A percentile compares a stretch with the other conserved stretches of the same genome.
Conservation (phyloP, 2,113 vertebrate genomes). For the Megaleporinus macrocephalus region DNA sequence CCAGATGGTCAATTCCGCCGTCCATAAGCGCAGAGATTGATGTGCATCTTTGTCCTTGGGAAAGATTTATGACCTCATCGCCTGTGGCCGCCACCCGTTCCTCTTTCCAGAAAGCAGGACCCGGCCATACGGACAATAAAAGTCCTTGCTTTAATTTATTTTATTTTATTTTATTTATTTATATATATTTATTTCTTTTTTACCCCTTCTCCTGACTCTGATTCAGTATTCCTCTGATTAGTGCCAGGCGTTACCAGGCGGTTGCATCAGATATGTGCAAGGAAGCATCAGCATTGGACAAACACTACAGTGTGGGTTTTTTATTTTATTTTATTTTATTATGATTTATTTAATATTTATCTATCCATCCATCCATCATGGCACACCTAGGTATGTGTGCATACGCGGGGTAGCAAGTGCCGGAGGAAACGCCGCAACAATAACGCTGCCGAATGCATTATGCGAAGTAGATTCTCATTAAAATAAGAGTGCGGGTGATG, state of each 20-base stretch:
- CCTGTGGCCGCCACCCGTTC: not conserved
- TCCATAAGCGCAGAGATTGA: conserved; percentile 45
- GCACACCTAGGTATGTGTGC: not conserved
- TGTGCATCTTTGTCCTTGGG: conserved; percentile 50
- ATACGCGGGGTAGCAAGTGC: not conserved
- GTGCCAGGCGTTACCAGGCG: conserved; percentile 44
- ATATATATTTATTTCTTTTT: not conserved
- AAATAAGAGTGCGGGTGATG: conserved; percentile 37
- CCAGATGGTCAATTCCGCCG: conserved; percentile 50
- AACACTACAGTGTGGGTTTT: conserved; percentile 20
- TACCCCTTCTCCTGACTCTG: not conserved
- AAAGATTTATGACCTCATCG: conserved; percentile 45
- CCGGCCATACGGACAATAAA: conserved; percentile 11
- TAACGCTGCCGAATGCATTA: conserved; percentile 35
- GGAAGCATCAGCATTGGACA: conserved; percentile 39
- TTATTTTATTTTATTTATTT: not conserved
- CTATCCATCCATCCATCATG: not conserved
- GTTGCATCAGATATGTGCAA: conserved; percentile 48
- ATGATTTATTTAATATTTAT: conserved; percentile 9
- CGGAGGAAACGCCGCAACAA: not conserved
- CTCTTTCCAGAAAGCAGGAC: not conserved
- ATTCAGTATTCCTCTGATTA: conserved; percentile 39
- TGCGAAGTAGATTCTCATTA: conserved; percentile 46
- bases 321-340: no score
- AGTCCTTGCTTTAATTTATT: not conserved